Evolutionary conservation across 1,140 invertebrate species (phyloP), one percentile per base, ranked within the genome.

Genomic region (Pomacea maculata): DNA sequence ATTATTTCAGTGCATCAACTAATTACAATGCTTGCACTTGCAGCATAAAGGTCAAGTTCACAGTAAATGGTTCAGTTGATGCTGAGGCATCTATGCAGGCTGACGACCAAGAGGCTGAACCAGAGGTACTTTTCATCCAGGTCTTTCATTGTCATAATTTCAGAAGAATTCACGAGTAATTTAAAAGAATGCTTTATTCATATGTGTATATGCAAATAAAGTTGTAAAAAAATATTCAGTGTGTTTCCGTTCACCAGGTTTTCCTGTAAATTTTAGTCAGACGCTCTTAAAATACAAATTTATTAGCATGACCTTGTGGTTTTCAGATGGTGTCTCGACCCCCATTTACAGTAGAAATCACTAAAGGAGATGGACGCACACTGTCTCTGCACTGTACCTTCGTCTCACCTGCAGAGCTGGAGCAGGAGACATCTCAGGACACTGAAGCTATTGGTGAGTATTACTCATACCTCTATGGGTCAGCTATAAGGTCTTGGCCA

Each of bases 291-390:
- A 61, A 61, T 14, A 61, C 11, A 61, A 6, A 61, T 17, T 61
- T 11, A 61, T 61, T 17, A 17, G 57, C 15, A 11, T 61, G 57
- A 61, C 57, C 8, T 4, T 61, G 15, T 61, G 25, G 15, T 6
- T 83, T 84, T 6, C 68, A 87, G 86, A 85, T 87, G 82, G 79
- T 87, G 19, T 86, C 83, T 15, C 82, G 80, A 34, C 86, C 86
- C 25, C 84, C 84, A 34, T 87, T 87, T 65, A 81, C 77, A 54
- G 84, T 87, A 12, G 86, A 87, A 65, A 77, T 87, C 57, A 80
- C 61, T 61, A 86, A 87, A 73, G 82, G 83, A 21, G 81, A 82
- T 67, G 83, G 83, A 2, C 80, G 82, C 19, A 80, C 76, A 2
- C 70, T 87, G 34, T 80, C 85, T 1, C 29, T 86, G 52, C 80